Base-by-base conservation (phyloP, 2,888 invertebrate genomes). In the Chrysotoxum bicinctum region DNA sequence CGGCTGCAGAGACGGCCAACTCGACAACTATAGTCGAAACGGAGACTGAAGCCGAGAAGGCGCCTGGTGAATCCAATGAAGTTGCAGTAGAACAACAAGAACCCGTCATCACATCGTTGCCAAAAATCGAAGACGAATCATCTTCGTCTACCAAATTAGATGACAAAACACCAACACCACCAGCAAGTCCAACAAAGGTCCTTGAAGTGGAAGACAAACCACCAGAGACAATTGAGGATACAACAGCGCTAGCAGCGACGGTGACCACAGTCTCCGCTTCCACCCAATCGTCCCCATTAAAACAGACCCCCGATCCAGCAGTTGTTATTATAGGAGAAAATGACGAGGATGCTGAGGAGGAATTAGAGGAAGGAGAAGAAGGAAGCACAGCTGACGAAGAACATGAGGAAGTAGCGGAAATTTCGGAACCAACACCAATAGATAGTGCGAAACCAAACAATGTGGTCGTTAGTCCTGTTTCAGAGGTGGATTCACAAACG, bases 1-100 rank as follows among this genome's bases (percentile, higher is more conserved):
- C 93, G 74, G 93, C 93, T 7, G 89, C 93, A 21, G 92, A 93
- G 87, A 92, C 92, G 19, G 93, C 93, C 2, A 58, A 45, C 14
- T 40, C 48, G 9, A 12, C 16, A 6, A 30, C 14, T n/a, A 26
- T 16, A 9, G 10, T 16, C 32, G 58, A 76, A 48, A 50, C 4
- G 2, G 80, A 72, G 3, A 43, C 35, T 48, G 68, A 54, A 45
- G n/a, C 74, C 12, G 48, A 56, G 43, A 48, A 77, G 3, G 30
- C 54, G 5, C n/a, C 56, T 23, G 10, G 23, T 68, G 79, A 72
- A 54, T 32, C 60, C 1, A 50, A 21, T 12, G 66, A 79, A 40
- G 54, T 40, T 16, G 35, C 40, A 23, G 66, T 23, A 32, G 26
- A n/a, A 32, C 30, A 52, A 8, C 26, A 43, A 26, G 32, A 54